Evolutionary conservation across 2,888 invertebrate species (phyloP), one percentile per base, ranked within the genome.

Genomic region (Strigamia crassipes): DNA sequence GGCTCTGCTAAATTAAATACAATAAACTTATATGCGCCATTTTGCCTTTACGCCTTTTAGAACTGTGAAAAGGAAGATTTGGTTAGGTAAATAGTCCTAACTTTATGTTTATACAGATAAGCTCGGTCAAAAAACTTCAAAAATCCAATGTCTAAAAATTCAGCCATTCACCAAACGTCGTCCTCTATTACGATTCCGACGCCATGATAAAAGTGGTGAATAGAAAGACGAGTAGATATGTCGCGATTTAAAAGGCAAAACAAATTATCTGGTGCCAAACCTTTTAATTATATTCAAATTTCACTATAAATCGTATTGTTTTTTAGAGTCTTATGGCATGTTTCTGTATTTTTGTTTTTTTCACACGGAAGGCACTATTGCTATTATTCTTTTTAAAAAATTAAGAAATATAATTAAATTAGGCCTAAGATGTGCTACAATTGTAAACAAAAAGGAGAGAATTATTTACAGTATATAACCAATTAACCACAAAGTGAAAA

Each of bases 331-430:
- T 46, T 46, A 46, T 46, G 46, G 46, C 46, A 46, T 13, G 13
- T 46, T 12, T 12, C 46, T 46, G 46, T 46, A 46, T 12, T 46
- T 15, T 46, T 46, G 4, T 46, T 46, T n/a, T 46, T 61, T 23
- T 1, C 61, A 61, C 61, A n/a, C n/a, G n/a, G 61, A 61, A 61
- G 61, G 61, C 61, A 61, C 61, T 61, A 61, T 61, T 61, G 18
- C 61, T 61, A 61, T 21, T 21, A 6, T 61, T 61, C 18, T 38
- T 23, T 61, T 61, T 61, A 51, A 51, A 13, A 10, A 51, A 15
- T 13, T 18, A 51, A n/a, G n/a, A n/a, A n/a, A 51, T 13, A 51
- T 18, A 51, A 51, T 51, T 61, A 61, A 61, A 61, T 61, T 61
- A 61, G 23, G 61, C 61, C 61, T 61, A 18, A 61, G 18, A 61